These are phyloP conservation scores for Bombus waltoni DNA, from an alignment of 1,140 invertebrate species.

Conservation along the genomic window DNA sequence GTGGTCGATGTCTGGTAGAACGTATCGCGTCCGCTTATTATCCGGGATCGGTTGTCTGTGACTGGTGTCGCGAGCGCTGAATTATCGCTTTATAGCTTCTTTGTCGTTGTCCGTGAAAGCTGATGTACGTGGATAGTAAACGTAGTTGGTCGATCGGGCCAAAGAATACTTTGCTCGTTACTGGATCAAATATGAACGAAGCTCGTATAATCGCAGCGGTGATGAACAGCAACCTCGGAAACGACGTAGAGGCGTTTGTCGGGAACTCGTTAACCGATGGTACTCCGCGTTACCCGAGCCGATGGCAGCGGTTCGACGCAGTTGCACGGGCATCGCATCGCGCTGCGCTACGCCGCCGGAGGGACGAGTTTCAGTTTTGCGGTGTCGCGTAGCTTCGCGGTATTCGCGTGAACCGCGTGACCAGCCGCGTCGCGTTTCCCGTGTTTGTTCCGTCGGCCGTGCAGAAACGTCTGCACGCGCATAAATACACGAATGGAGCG, in stretches of 20 bases:
- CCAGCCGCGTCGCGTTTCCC: constrained; percentile 38
- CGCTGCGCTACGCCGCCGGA: neutral
- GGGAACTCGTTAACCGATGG: constrained; percentile 28
- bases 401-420: constrained; percentile 37
- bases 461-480: constrained; percentile 43
- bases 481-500: constrained; percentile 42
- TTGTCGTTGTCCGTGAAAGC: too few relatives aligned
- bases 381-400: constrained; percentile 46
- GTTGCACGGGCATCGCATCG: neutral
- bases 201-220: too few relatives aligned
- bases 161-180: too few relatives aligned
- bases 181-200: too few relatives aligned
- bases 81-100: too few relatives aligned
- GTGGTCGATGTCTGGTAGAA: neutral
- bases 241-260: neutral
- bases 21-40: neutral
- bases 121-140: neutral
- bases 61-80: too few relatives aligned
- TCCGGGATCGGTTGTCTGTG: neutral
- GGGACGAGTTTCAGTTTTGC: constrained; percentile 39
- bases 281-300: constrained; percentile 5
- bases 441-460: constrained; percentile 30
- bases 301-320: neutral
- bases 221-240: too few relatives aligned
- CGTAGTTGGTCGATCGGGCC: neutral